A percentile compares a stretch with the other conserved stretches of the same genome.
phyloP scores from a whole-genome alignment of 2,113 vertebrate genomes.

The Halichoerus grypus region DNA sequence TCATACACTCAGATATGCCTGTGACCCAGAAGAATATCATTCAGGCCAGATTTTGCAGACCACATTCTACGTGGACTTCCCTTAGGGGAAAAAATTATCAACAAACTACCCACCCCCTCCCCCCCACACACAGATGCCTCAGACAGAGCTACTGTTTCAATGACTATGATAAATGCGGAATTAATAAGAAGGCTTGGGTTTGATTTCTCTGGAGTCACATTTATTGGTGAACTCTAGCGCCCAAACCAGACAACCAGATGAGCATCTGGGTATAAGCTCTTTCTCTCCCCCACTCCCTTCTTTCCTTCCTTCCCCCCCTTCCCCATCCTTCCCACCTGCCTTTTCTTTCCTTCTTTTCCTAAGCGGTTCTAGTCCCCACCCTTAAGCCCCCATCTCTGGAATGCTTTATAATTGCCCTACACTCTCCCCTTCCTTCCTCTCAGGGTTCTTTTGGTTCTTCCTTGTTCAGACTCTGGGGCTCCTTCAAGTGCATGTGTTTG shows the following conservation, averaged over 20 bases:
- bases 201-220: not conserved
- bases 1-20: constrained; percentile 55
- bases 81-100: not conserved
- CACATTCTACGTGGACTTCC: constrained; percentile 62
- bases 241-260: not conserved
- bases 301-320: not conserved
- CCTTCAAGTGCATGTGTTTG: not conserved
- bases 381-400: not conserved
- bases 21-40: constrained; percentile 55
- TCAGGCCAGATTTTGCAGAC: constrained; percentile 60
- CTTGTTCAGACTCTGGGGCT: not conserved
- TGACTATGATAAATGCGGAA: constrained; percentile 45
- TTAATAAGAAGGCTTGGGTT: constrained; percentile 9
- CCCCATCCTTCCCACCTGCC: not conserved
- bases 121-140: not conserved
- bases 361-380: not conserved
- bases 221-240: not conserved
- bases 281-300: not conserved
- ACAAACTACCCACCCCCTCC: not conserved
- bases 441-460: not conserved
- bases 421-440: not conserved
- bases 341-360: not conserved
- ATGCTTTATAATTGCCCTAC: not conserved
- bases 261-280: not conserved
- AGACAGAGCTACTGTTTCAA: constrained; percentile 35